These are phyloP conservation scores for Synanthedon myopaeformis DNA, from an alignment of 2,888 invertebrate genomes.

Conservation along the genomic window DNA sequence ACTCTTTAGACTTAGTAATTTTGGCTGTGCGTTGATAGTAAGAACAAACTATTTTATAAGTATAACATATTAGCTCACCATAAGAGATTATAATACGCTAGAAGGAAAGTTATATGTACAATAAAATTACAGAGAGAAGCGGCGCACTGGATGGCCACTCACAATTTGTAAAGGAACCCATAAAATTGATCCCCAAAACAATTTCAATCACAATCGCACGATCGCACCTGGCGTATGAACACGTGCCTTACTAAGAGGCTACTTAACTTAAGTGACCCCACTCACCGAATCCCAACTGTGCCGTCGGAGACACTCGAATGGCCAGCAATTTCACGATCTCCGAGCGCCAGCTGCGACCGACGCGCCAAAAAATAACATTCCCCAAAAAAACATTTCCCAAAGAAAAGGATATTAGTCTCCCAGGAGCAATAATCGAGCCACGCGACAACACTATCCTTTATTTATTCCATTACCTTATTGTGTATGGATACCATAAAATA, in stretches of 20 bases:
- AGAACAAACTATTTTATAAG: too few relatives aligned
- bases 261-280: constrained; percentile 67
- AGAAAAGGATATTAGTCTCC: constrained; percentile 69
- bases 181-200: constrained; percentile 44
- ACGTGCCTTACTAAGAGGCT: constrained; percentile 61
- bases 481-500: constrained; percentile 46
- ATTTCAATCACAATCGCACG: constrained; percentile 56
- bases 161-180: constrained; percentile 10
- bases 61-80: too few relatives aligned
- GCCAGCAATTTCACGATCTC: constrained; percentile 47
- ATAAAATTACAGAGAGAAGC: too few relatives aligned
- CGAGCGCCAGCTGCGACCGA: constrained; percentile 62
- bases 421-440: constrained; percentile 64
- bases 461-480: constrained; percentile 49
- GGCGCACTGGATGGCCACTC: too few relatives aligned
- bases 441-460: constrained; percentile 47
- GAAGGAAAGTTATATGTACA: too few relatives aligned
- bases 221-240: constrained; percentile 48
- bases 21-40: too few relatives aligned
- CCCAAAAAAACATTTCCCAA: constrained; percentile 60
- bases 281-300: constrained; percentile 50
- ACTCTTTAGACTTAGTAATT: too few relatives aligned
- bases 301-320: constrained; percentile 25
- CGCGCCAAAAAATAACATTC: constrained; percentile 64
- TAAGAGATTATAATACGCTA: too few relatives aligned